phyloP scores from a whole-genome alignment of 2,888 invertebrate genomes.

The Aplocera efformata region DNA sequence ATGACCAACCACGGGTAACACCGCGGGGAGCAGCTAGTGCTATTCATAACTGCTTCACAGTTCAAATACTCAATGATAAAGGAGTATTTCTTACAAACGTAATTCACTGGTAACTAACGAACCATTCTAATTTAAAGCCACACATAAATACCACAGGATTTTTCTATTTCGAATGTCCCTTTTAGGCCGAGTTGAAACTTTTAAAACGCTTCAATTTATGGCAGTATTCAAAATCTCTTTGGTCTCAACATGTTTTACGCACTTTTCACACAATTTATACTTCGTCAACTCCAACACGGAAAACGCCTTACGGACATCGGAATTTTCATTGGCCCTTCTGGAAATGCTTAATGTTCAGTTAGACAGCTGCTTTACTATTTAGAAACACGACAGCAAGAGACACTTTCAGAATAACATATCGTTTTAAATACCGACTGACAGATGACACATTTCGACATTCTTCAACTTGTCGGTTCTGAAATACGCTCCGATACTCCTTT shows the following conservation, averaged over 20 bases:
- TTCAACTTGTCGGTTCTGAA: conserved; percentile 78
- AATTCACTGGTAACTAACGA: no score
- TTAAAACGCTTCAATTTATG: conserved; percentile 21
- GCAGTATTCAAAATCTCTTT: conserved; percentile 11
- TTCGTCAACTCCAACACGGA: conserved; percentile 20
- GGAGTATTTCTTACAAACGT: no score
- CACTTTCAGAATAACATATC: conserved; percentile 76
- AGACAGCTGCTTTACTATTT: conserved; percentile 71
- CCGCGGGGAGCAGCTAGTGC: no score
- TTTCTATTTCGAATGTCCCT: conserved; percentile 21
- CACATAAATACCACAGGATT: conserved; percentile 17
- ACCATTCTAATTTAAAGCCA: background rate
- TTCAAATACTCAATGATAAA: no score
- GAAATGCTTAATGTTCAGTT: conserved; percentile 57
- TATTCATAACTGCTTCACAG: no score
- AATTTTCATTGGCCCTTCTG: conserved; percentile 59
- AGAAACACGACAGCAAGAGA: conserved; percentile 57
- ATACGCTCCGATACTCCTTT: conserved; percentile 56
- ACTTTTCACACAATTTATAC: conserved; percentile 28
- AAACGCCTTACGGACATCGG: conserved; percentile 43
- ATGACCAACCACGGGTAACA: no score
- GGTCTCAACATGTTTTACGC: conserved; percentile 21
- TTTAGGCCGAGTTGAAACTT: conserved; percentile 17
- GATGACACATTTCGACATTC: conserved; percentile 80
- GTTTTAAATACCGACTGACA: conserved; percentile 79